Conservation (phyloP, 2,113 vertebrate genomes). For the Anoplopoma fimbria region DNA sequence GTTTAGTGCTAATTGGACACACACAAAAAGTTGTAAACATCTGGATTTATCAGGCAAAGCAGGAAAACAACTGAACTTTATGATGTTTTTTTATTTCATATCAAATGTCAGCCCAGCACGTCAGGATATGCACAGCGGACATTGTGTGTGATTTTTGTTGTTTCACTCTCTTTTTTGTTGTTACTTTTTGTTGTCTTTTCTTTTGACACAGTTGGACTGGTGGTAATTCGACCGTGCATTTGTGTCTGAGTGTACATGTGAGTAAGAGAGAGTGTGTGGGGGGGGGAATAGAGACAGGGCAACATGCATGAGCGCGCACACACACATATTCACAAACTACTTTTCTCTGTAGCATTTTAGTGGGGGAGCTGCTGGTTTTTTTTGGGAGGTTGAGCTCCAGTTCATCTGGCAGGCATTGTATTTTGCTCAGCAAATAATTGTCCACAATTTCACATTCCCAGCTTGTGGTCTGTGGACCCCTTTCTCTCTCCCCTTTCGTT, state of each 20-base stretch:
- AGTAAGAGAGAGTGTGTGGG: conserved; percentile 24
- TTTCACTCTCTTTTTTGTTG: background rate
- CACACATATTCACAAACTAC: conserved; percentile 56
- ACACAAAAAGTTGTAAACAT: conserved; percentile 52
- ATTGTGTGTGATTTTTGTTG: background rate
- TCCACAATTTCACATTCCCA: conserved; percentile 86
- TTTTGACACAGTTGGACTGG: conserved; percentile 26
- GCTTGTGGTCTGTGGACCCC: conserved; percentile 82
- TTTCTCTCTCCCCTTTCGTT: conserved; percentile 63
- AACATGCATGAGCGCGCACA: conserved; percentile 49
- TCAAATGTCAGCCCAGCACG: background rate
- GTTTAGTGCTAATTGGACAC: conserved; percentile 33
- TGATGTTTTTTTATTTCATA: background rate
- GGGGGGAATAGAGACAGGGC: conserved; percentile 54
- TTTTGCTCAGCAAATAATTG: conserved; percentile 87
- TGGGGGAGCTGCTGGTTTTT: conserved; percentile 67
- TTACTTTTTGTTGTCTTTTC: background rate
- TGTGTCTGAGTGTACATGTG: conserved; percentile 47
- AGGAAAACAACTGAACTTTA: conserved; percentile 10
- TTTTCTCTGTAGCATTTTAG: conserved; percentile 75
- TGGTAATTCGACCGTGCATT: conserved; percentile 45
- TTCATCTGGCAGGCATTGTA: conserved; percentile 87
- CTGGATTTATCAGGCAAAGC: conserved; percentile 25
- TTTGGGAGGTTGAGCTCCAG: conserved; percentile 82
- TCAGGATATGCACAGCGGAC: background rate